A percentile compares a stretch with the other conserved stretches of the same genome.
phyloP scores from a whole-genome alignment of 2,888 invertebrate species.

The Cosmia pyralina region DNA sequence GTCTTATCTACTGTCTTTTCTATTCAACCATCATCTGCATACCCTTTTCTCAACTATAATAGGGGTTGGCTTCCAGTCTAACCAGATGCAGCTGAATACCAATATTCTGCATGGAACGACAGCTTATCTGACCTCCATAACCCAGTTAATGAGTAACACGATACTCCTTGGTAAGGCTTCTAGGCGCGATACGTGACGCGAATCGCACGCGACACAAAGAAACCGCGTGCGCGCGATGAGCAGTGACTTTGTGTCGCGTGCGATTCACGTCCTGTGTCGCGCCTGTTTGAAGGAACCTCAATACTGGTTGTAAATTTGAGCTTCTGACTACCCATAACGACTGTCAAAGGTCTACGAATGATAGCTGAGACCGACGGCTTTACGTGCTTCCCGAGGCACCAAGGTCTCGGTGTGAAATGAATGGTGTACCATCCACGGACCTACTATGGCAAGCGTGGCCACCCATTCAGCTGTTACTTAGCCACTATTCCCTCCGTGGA shows the following conservation, averaged over 20 bases:
- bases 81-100: neutral
- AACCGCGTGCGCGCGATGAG: too few species aligned
- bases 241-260: too few species aligned
- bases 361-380: neutral
- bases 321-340: neutral
- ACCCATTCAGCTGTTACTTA: neutral
- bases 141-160: neutral
- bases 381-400: neutral
- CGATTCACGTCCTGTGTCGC: too few species aligned
- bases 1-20: neutral
- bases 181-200: too few species aligned
- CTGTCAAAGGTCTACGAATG: neutral
- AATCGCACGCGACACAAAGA: too few species aligned
- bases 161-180: neutral
- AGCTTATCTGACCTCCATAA: neutral
- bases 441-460: neutral
- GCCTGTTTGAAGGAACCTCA: neutral
- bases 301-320: neutral
- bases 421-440: neutral
- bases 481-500: neutral
- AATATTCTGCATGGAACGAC: neutral
- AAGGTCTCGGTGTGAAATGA: neutral
- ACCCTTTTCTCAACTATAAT: neutral
- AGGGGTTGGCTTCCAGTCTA: neutral
- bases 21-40: neutral